Percentiles rank a stretch among this genome's conserved stretches.
Conservation (phyloP, 2,888 invertebrate species). For the Phalera bucephala region DNA sequence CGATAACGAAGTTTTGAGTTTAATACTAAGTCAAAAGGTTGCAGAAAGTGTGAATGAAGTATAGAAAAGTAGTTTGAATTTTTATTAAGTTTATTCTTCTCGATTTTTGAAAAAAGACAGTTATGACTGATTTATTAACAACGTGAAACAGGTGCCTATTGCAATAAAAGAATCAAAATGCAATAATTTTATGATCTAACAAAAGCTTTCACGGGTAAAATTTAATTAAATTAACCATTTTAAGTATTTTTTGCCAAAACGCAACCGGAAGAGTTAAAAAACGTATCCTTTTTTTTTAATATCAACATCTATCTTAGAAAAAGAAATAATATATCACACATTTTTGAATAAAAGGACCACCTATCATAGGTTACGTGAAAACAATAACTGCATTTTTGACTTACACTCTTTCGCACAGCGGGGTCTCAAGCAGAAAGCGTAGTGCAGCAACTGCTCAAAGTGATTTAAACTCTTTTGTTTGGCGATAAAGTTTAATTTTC, state of each 20-base stretch:
- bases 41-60: too few relatives aligned
- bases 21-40: too few relatives aligned
- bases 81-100: too few relatives aligned
- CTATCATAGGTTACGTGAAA: slow-evolving; percentile 46
- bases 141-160: too few relatives aligned
- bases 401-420: slow-evolving; percentile 48
- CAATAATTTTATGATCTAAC: too few relatives aligned
- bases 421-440: slow-evolving; percentile 23
- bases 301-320: slow-evolving; percentile 12
- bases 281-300: slow-evolving; percentile 11
- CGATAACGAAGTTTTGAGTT: too few relatives aligned
- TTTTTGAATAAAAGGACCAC: slow-evolving; percentile 39
- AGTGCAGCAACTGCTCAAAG: slow-evolving; percentile 1
- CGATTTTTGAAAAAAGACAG: too few relatives aligned
- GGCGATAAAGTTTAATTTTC: too few relatives aligned
- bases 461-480: neutral
- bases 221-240: slow-evolving; percentile 12
- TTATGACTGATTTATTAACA: too few relatives aligned
- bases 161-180: too few relatives aligned
- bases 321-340: slow-evolving; percentile 49
- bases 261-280: slow-evolving; percentile 41
- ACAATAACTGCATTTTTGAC: slow-evolving; percentile 40
- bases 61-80: too few relatives aligned
- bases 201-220: neutral
- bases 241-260: slow-evolving; percentile 8